Base-by-base conservation (phyloP, 2,797 vertebrate genomes). In the Sebastes hubbsi region DNA sequence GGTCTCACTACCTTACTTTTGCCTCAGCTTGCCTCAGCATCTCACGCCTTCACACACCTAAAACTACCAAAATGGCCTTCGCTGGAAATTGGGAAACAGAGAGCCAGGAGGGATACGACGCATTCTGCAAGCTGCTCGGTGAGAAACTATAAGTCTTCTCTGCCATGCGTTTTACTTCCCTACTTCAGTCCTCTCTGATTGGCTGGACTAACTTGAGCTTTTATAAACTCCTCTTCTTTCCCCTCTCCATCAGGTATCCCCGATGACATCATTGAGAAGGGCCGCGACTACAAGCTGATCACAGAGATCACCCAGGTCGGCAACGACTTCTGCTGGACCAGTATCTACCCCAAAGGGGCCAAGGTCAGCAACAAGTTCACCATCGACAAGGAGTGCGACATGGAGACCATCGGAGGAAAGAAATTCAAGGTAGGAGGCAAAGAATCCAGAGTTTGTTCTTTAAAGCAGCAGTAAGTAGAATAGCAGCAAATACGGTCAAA, bases 321-420 rank as follows among this genome's bases (percentile, higher is more conserved):
- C 5, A 86, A 98, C 83, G 75, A 78, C 32, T 95, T 93, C 90
- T 85, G 90, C 59, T 99, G 98, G 98, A 94, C 94, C 1, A 97
- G 97, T 84, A 46, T 94, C 65, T 97, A 97, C 88, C 96, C 98
- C 0, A 86, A 94, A 1, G 94, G 91, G 12, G 90, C 96, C 78
- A 95, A 78, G 70, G 93, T 97, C 12, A 96, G 88, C 92, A 99
- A 99, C 93, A 95, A 78, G 27, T 99, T 99, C 91, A 94, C 91
- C 9, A 62, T 97, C 1, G 96, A 93, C 90, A 93, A 96, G 83
- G 98, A 99, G 77, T 85, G 94, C 0, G 96, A 99, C 20, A 97
- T 99, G 95, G 96, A 97, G 85, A 97, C 97, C 78, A 92, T 98
- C 32, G 96, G 95, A 24, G 97, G 97, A n/a, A 99, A 95, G 94